Base-by-base conservation (phyloP, 2,797 vertebrate species). In the Rhadinocentrus ornatus region DNA sequence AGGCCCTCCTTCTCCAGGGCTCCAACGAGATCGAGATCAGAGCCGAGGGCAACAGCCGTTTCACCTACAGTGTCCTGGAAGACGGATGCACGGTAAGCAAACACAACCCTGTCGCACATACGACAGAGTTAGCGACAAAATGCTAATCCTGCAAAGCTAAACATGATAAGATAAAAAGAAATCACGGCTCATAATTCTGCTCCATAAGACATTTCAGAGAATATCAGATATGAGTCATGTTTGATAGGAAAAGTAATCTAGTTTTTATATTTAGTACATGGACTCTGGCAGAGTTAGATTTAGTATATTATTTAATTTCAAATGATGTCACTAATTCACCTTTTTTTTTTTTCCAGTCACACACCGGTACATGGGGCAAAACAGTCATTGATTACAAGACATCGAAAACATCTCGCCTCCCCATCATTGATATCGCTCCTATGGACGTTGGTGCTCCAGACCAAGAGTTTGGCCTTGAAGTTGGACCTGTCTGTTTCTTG, bases 1-100 rank as follows among this genome's bases (percentile, higher is more conserved):
- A 99, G 91, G 94, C 97, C 31, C 89, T 99, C 86, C 95, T 97
- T 63, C 96, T 99, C 86, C 97, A 98, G 91, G 98, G 98, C 44
- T 97, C 97, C 95, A 99, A 99, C 34, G 98, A 99, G 86, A 97
- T 99, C 2, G 98, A 99, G 92, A 96, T 99, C 94, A 95, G 97
- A 92, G 96, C 97, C 3, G 98, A 99, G 91, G 98, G 98, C 95
- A 99, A 99, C 95, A 98, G 97, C 89, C 97, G 97, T 84, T 99
- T 98, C 93, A 98, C 97, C 85, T 99, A 98, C 89, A 95, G 92
- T 11, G 97, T 97, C 92, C 94, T 91, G 26, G 94, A 96, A 84
- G 98, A 99, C 0, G 95, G 97, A 85, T 99, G 98, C 97, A 96
- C 97, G 96, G 98, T 99, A 86, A 93, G 98, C 8, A 83, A 61